Base-by-base conservation (phyloP, 2,888 invertebrate species). In the Mactromeris polynyma region DNA sequence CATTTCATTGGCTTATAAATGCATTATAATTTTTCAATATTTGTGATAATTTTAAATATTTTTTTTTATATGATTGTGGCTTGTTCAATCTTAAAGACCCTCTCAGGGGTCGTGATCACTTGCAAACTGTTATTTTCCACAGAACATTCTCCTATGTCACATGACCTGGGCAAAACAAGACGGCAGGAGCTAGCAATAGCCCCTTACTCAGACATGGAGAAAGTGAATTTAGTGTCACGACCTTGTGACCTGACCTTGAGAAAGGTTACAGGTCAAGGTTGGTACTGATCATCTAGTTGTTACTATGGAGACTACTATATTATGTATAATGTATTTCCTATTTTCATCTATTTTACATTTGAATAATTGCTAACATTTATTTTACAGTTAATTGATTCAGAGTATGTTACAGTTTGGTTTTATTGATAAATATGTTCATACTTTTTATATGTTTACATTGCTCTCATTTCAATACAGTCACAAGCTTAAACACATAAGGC, bases 81-180 rank as follows among this genome's bases (percentile, higher is more conserved):
- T 26, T 64, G 46, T 64, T 64, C 26, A 64, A 64, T 64, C 58
- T 64, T 64, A 36, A 36, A 84, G 89, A 86, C 90, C 89, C 81
- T 82, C n/a, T 42, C 17, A n/a, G 11, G 81, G 90, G 85, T 89
- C 89, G 38, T 36, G 89, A 88, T 91, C 88, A 89, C 90, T 91
- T 88, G 90, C 86, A 87, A 42, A 81, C 79, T 89, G 88, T 81
- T 89, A 89, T 91, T 88, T 91, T 90, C 90, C 81, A 83, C 91
- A 91, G 91, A 91, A 51, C 77, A 83, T 85, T 88, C 83, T 89
- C 83, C 77, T 88, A 46, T 80, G 85, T 91, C 89, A 86, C 83
- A 91, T 88, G 88, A 88, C 81, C 86, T 36, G 81, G 86, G 83
- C 85, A 78, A 87, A 73, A 79, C 31, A 36, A 82, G 51, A 38